Evolutionary conservation across 2,888 invertebrate species (phyloP).

Genomic region (Zygothrica quintamaculata): DNA sequence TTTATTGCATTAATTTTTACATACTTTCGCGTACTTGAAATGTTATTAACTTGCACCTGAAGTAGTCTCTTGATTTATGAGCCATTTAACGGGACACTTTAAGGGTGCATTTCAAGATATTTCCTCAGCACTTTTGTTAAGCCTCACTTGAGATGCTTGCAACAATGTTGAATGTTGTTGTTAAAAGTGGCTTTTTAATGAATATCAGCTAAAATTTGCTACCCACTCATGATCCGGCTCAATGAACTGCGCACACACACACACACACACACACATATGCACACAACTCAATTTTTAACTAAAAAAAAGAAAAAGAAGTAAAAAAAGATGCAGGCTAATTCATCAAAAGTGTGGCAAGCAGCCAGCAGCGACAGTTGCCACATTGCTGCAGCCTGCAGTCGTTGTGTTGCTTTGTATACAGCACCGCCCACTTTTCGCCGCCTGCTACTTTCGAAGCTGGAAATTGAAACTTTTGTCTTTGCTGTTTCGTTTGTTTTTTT

Average conservation of each 20-base stretch:
- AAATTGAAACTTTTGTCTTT: slow-evolving; percentile 69
- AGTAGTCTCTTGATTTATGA: slow-evolving; percentile 36
- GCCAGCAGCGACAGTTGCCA: slow-evolving; percentile 26
- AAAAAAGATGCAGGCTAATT: slow-evolving; percentile 59
- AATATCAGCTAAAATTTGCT: slow-evolving; percentile 17
- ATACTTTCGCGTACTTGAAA: no score
- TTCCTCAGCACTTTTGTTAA: slow-evolving; percentile 36
- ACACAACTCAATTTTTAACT: slow-evolving; percentile 50
- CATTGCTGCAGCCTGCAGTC: slow-evolving; percentile 35
- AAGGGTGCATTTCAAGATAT: slow-evolving; percentile 6
- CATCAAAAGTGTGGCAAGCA: slow-evolving; percentile 76
- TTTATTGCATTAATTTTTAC: no score
- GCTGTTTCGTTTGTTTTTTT: slow-evolving; percentile 26
- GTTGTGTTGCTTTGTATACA: slow-evolving; percentile 28
- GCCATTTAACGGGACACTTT: slow-evolving; percentile 33
- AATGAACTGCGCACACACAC: slow-evolving; percentile 54
- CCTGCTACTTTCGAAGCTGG: slow-evolving; percentile 55
- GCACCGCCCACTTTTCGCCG: slow-evolving; percentile 62
- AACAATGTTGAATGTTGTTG: slow-evolving; percentile 47
- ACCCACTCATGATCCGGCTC: slow-evolving; percentile 59
- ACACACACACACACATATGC: slow-evolving; percentile 11
- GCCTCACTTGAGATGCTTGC: slow-evolving; percentile 32
- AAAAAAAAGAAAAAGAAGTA: slow-evolving; percentile 19
- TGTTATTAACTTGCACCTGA: not conserved
- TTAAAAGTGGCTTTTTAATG: slow-evolving; percentile 39